Evolutionary conservation across 2,888 invertebrate genomes (phyloP).

Genomic region (Mechanitis mazaeus): DNA sequence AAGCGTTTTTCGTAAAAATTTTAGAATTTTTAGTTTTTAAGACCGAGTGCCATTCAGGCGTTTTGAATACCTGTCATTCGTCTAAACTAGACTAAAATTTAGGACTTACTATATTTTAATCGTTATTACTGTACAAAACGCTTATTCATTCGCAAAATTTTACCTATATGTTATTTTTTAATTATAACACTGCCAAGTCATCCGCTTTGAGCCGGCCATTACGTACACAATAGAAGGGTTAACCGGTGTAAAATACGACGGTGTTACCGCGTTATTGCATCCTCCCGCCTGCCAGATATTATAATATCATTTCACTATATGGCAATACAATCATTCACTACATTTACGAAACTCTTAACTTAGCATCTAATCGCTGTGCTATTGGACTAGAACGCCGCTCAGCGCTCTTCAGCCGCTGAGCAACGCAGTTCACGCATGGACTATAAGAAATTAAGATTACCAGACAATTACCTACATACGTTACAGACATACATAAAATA

Average conservation of each 20-base stretch:
- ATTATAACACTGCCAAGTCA: conserved; percentile 34
- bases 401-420: neutral
- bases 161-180: conserved; percentile 49
- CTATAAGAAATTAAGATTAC: conserved; percentile 44
- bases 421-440: conserved; percentile 14
- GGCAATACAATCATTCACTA: conserved; percentile 68
- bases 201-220: conserved; percentile 61
- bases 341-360: conserved; percentile 61
- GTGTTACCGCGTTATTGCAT: conserved; percentile 55
- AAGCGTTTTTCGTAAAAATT: neutral
- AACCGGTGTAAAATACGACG: conserved; percentile 44
- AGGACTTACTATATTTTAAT: conserved; percentile 55
- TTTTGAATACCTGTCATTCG: conserved; percentile 45
- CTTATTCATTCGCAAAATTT: conserved; percentile 68
- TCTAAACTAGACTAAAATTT: conserved; percentile 61
- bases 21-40: neutral
- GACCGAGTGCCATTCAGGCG: conserved; percentile 50
- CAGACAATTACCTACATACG: conserved; percentile 58
- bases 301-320: conserved; percentile 69
- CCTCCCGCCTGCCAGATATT: conserved; percentile 67
- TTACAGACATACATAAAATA: conserved; percentile 45
- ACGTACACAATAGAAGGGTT: conserved; percentile 73
- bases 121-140: conserved; percentile 73
- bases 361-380: conserved; percentile 60
- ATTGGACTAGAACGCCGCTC: conserved; percentile 57